Evolutionary conservation across 2,113 vertebrate genomes (phyloP).

Genomic region (Sitta europaea): DNA sequence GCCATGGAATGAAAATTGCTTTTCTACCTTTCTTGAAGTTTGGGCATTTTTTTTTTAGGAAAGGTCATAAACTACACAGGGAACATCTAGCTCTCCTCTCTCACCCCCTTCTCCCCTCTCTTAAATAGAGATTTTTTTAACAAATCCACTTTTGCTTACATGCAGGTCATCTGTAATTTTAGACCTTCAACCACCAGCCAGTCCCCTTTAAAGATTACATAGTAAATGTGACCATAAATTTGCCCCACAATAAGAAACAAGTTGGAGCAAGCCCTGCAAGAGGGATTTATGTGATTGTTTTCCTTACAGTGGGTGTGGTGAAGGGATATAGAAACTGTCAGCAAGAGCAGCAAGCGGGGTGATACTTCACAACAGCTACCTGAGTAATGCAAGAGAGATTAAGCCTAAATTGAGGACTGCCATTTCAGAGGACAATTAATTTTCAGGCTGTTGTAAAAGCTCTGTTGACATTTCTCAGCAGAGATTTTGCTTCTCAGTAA

Average conservation of each 20-base stretch:
- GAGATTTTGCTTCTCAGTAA: neutral
- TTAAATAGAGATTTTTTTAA: conserved; percentile 29
- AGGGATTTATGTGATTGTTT: conserved; percentile 62
- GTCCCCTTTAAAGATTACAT: conserved; percentile 46
- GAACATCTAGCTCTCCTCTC: conserved; percentile 7
- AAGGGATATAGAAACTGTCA: conserved; percentile 39
- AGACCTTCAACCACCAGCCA: conserved; percentile 43
- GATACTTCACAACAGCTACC: conserved; percentile 57
- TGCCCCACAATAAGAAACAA: conserved; percentile 41
- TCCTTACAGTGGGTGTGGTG: conserved; percentile 39
- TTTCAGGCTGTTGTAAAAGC: conserved; percentile 7
- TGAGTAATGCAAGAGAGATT: conserved; percentile 43
- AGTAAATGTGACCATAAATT: conserved; percentile 22
- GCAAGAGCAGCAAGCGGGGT: neutral
- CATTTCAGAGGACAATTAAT: conserved; percentile 45
- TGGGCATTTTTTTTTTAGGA: neutral
- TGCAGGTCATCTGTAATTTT: conserved; percentile 61
- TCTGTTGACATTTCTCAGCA: conserved; percentile 48
- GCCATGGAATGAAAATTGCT: conserved; percentile 61
- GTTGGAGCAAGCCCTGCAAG: conserved; percentile 38
- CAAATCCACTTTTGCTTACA: conserved; percentile 49
- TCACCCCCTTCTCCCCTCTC: neutral
- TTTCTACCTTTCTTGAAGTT: conserved; percentile 51
- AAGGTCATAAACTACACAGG: conserved; percentile 46
- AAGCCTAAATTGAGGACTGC: conserved; percentile 42